Conservation (phyloP, 1,140 invertebrate species). For the Drosophila tani region DNA sequence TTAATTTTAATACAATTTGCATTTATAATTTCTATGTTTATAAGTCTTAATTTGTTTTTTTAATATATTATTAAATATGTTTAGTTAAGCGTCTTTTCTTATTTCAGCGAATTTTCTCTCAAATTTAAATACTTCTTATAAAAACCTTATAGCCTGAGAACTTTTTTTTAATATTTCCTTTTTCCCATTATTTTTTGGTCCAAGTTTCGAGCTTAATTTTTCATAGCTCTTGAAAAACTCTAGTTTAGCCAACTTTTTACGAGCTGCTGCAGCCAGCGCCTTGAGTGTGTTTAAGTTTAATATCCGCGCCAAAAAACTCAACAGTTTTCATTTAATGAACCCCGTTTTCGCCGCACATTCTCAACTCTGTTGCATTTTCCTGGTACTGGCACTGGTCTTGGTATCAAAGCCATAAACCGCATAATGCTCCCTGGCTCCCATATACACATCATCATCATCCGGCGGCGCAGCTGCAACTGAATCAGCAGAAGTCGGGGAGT, state of each 20-base stretch:
- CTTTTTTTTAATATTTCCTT: not conserved
- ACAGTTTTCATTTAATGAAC: conserved; percentile 36
- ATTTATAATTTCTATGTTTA: too few relatives aligned
- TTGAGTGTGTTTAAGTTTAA: conserved; percentile 32
- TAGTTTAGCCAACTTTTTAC: conserved; percentile 29
- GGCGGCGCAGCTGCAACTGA: conserved; percentile 47
- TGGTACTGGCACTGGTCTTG: conserved; percentile 18
- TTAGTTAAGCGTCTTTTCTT: too few relatives aligned
- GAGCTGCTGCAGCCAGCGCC: conserved; percentile 7
- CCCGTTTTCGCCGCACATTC: conserved; percentile 6
- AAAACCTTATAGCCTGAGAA: not conserved
- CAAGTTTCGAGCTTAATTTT: not conserved
- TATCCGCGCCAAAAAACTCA: not conserved
- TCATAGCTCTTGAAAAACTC: conserved; percentile 1
- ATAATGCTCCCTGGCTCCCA: conserved; percentile 60
- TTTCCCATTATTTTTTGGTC: not conserved
- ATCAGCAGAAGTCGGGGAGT: conserved; percentile 38
- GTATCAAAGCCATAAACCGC: conserved; percentile 65
- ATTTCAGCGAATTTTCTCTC: too few relatives aligned
- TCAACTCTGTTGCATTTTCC: conserved; percentile 58
- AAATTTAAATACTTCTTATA: not conserved
- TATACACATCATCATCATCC: conserved; percentile 75
- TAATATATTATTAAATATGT: too few relatives aligned
- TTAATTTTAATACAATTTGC: too few relatives aligned
- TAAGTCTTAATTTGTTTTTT: too few relatives aligned